Evolutionary conservation across 37 sponge, comb jelly and placozoan species (phyloP), one percentile per base, ranked within the genome.

Genomic region (Halisarca cf. caerulea): DNA sequence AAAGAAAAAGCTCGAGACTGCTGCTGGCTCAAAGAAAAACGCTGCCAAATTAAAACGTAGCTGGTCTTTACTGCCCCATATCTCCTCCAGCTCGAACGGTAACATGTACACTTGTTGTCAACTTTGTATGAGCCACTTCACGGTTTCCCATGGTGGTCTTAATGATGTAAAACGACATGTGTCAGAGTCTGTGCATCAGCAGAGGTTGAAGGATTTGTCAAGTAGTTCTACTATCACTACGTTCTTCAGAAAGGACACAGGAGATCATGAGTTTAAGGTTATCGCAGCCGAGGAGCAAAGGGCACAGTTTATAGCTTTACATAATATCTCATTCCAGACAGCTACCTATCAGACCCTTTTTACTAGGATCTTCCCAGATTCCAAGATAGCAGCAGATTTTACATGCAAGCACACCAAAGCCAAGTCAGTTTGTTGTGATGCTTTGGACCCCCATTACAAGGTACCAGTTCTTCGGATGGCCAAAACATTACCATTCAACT

Each of bases 311-410:
- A 83, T 83, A 27, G 84, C 84, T 15, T 15, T 62, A 53, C 84
- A 83, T 41, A 83, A 83, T 25, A 14, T 69, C 7, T 41, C 72
- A 17, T 83, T 68, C 25, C 33, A 33, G 25, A 44, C 84, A 53
- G 84, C 72, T 20, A 72, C 66, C 27, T 72, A 83, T 41, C 55
- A 68, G 9, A 27, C 43, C 23, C 38, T 68, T 39, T 27, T 83
- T 11, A 8, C 70, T 14, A 21, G 4, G 23, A 83, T 83, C 35
- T 83, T 83, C 41, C 53, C 84, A 43, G 84, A 83, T 69, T 83
- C 84, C 5, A 41, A 69, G 35, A 83, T 83, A 23, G 84, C 84
- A 4, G 72, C 70, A 34, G 66, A 83, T 64, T 83, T 68, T 66
- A 9, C 17, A 2, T 83, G 72, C 24, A 70, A 66, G 72, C 62